Evolutionary conservation across 2,888 invertebrate species (phyloP).

Genomic region (Chrysina gloriosa): DNA sequence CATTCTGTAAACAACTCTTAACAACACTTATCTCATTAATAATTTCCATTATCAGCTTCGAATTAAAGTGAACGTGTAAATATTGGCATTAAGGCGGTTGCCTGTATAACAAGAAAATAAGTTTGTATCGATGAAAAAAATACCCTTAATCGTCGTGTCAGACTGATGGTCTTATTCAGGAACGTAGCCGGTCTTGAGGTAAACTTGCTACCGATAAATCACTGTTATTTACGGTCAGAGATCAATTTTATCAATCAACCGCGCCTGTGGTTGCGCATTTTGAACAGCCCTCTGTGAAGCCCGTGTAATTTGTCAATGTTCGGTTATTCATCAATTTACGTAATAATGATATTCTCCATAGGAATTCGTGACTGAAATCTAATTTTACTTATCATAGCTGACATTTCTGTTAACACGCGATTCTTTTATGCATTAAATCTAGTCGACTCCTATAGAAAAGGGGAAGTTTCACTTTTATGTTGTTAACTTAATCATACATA

Average conservation of each 20-base stretch:
- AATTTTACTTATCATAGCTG: not conserved
- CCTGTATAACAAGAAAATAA: slow-evolving; percentile 4
- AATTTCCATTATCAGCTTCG: slow-evolving; percentile 12
- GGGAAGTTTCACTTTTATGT: no score
- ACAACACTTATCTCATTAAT: no score
- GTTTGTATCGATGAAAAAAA: slow-evolving; percentile 15
- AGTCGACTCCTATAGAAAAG: no score
- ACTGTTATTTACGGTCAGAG: slow-evolving; percentile 13
- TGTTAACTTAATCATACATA: no score
- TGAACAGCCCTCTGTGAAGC: not conserved
- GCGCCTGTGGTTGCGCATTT: not conserved
- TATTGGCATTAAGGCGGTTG: not conserved
- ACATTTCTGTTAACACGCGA: not conserved
- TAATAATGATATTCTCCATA: slow-evolving; percentile 9
- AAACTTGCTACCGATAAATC: not conserved
- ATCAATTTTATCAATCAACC: slow-evolving; percentile 33
- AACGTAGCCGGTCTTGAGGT: slow-evolving; percentile 1
- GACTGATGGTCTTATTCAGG: slow-evolving; percentile 22
- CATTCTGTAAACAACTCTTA: slow-evolving; percentile 22
- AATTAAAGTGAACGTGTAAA: slow-evolving; percentile 13
- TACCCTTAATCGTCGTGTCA: slow-evolving; percentile 19
- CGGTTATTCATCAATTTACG: slow-evolving; percentile 2
- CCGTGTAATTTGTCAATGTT: slow-evolving; percentile 14
- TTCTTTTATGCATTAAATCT: not conserved
- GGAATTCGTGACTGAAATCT: not conserved